Conservation (phyloP, 2,888 invertebrate genomes). For the Falcaria lacertinaria region DNA sequence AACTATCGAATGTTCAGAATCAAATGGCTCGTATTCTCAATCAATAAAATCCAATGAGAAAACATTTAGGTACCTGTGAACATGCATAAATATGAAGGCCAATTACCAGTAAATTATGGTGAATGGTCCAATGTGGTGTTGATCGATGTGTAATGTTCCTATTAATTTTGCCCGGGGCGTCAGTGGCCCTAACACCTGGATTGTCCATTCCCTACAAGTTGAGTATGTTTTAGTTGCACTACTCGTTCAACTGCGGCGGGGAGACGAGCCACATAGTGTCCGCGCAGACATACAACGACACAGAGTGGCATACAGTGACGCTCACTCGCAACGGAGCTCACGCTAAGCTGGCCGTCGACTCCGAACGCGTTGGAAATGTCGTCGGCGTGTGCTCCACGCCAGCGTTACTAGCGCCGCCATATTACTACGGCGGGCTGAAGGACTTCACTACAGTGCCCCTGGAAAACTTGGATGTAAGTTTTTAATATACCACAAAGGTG, state of each 20-base stretch:
- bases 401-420: constrained; percentile 84
- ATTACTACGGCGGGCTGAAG: constrained; percentile 89
- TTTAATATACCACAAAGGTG: too few relatives aligned
- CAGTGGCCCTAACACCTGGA: background rate
- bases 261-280: constrained; percentile 81
- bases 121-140: too few relatives aligned
- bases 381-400: constrained; percentile 62
- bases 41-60: too few relatives aligned
- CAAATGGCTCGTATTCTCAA: too few relatives aligned
- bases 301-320: constrained; percentile 88
- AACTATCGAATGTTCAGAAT: too few relatives aligned
- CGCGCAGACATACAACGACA: constrained; percentile 82
- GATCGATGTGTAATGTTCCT: too few relatives aligned
- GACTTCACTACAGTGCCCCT: constrained; percentile 50
- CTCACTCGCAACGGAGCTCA: constrained; percentile 82
- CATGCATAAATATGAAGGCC: too few relatives aligned
- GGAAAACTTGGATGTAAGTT: constrained; percentile 41
- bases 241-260: constrained; percentile 85
- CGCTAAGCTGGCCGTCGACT: constrained; percentile 85
- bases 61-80: too few relatives aligned
- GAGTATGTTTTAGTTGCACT: constrained; percentile 76
- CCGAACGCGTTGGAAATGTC: constrained; percentile 73
- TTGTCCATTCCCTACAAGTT: background rate
- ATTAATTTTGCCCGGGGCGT: too few relatives aligned
- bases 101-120: too few relatives aligned